Conservation (phyloP, 2,888 invertebrate species). For the Dasysyrphus albostriatus region DNA sequence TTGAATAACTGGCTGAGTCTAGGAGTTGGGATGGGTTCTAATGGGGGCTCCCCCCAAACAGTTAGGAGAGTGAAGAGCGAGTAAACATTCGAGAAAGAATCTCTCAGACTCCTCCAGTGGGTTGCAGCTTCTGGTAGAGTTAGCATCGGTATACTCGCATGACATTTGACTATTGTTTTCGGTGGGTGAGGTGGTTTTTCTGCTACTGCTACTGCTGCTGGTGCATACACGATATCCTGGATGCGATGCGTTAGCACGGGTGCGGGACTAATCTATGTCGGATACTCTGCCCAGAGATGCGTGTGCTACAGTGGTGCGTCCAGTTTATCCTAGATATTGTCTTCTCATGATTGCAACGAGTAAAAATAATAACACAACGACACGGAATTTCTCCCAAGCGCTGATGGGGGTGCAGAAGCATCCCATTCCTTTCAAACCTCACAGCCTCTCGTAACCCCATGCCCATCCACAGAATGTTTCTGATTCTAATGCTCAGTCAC, state of each 20-base stretch:
- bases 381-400: slow-evolving; percentile 73
- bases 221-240: slow-evolving; percentile 63
- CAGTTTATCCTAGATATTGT: slow-evolving; percentile 73
- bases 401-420: slow-evolving; percentile 40
- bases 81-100: slow-evolving; percentile 75
- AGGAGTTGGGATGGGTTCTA: slow-evolving; percentile 15
- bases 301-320: slow-evolving; percentile 64
- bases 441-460: neutral
- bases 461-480: slow-evolving; percentile 29
- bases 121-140: slow-evolving; percentile 35
- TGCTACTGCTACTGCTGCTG: slow-evolving; percentile 39
- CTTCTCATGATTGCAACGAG: slow-evolving; percentile 75
- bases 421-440: slow-evolving; percentile 1
- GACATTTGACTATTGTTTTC: slow-evolving; percentile 75
- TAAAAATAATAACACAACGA: slow-evolving; percentile 75
- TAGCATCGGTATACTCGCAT: slow-evolving; percentile 55
- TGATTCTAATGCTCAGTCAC: slow-evolving; percentile 74
- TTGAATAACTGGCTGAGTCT: slow-evolving; percentile 61
- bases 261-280: slow-evolving; percentile 76
- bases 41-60: slow-evolving; percentile 30
- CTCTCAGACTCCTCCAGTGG: slow-evolving; percentile 54
- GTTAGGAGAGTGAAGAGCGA: slow-evolving; percentile 59
- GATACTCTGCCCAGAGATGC: slow-evolving; percentile 74
- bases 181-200: slow-evolving; percentile 23
- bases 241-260: slow-evolving; percentile 59